A percentile compares a stretch with the other conserved stretches of the same genome.
Evolutionary conservation across 2,797 vertebrate species (phyloP).

Genomic region (Rhabdophis nuchalis): DNA sequence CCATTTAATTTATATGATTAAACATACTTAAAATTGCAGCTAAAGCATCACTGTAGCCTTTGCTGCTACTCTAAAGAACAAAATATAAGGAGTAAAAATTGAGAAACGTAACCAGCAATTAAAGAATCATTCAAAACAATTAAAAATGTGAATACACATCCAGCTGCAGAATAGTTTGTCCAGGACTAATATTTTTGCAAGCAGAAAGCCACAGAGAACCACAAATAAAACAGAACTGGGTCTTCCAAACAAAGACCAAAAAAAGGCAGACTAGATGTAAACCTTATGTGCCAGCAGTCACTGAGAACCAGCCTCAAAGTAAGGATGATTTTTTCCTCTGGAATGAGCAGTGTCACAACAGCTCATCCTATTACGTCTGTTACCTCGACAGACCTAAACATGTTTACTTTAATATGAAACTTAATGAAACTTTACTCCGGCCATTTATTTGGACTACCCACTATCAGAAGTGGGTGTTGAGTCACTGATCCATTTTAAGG

Average conservation of each 20-base stretch:
- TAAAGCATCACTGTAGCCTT: not conserved
- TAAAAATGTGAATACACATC: not conserved
- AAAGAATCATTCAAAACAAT: not conserved
- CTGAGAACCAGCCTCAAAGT: not conserved
- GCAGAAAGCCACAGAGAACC: not conserved
- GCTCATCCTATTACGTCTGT: constrained; percentile 3
- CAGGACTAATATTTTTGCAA: not conserved
- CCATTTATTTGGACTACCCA: not conserved
- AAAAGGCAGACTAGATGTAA: not conserved
- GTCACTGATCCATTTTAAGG: not conserved
- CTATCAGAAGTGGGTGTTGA: constrained; percentile 10
- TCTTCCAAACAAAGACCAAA: not conserved
- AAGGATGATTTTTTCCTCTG: constrained; percentile 3
- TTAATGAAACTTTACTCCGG: rapidly evolving
- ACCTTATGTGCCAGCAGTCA: not conserved
- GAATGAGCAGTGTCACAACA: not conserved
- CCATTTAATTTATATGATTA: not conserved
- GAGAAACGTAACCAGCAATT: not conserved
- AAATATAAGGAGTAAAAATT: not conserved
- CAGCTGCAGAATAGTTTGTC: not conserved
- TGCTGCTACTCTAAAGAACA: not conserved
- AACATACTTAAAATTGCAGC: not conserved
- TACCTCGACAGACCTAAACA: not conserved
- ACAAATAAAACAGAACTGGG: not conserved
- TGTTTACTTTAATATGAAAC: not conserved